Evolutionary conservation across 2,797 vertebrate genomes (phyloP).

Genomic region (Rhinella marina): DNA sequence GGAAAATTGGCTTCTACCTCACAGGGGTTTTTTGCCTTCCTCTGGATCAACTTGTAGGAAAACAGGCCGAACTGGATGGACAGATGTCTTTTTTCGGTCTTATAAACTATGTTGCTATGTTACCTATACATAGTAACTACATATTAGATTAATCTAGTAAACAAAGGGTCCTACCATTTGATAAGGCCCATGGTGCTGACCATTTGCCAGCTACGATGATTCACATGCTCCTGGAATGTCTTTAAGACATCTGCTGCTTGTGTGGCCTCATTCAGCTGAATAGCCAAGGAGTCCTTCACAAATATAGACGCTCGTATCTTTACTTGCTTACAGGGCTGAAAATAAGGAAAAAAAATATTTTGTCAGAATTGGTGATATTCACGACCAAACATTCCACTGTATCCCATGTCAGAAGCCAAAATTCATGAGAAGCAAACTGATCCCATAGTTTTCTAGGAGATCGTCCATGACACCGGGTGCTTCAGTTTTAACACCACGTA

Average conservation of each 20-base stretch:
- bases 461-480: too few relatives aligned
- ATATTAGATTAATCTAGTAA: neutral
- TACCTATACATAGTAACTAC: too few relatives aligned
- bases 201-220: conserved; percentile 69
- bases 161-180: conserved; percentile 71
- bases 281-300: conserved; percentile 80
- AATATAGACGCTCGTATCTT: conserved; percentile 80
- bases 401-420: neutral
- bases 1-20: too few relatives aligned
- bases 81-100: too few relatives aligned
- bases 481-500: too few relatives aligned
- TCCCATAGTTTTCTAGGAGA: too few relatives aligned
- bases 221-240: conserved; percentile 79
- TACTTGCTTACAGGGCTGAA: conserved; percentile 79
- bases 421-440: neutral
- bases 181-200: conserved; percentile 71
- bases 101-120: too few relatives aligned
- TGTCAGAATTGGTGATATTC: neutral
- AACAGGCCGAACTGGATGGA: too few relatives aligned
- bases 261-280: conserved; percentile 78
- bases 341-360: neutral
- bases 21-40: too few relatives aligned
- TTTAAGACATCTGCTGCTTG: conserved; percentile 79
- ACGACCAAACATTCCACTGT: neutral
- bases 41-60: too few relatives aligned